A percentile compares a stretch with the other conserved stretches of the same genome.
These are phyloP conservation scores for Calameuta filiformis DNA, from an alignment of 2,888 invertebrate genomes.

Conservation along the genomic window DNA sequence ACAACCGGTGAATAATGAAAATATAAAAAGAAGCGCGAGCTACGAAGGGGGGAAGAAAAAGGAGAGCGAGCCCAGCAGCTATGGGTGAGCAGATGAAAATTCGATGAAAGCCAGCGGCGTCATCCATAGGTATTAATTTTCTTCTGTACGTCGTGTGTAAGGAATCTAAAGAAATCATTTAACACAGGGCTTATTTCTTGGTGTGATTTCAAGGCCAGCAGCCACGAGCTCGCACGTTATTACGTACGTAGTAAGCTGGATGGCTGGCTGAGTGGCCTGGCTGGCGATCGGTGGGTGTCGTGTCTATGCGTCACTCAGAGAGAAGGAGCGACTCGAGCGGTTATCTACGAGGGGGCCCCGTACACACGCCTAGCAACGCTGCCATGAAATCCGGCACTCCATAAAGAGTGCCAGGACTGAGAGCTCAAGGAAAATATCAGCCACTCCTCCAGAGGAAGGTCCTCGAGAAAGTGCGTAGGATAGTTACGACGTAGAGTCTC, in stretches of 20 bases:
- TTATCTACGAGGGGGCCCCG: conserved; percentile 32
- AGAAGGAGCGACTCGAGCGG: conserved; percentile 37
- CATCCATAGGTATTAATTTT: not conserved
- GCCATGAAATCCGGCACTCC: not conserved
- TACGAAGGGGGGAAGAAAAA: not conserved
- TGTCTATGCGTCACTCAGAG: conserved; percentile 43
- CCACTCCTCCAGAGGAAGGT: conserved; percentile 67
- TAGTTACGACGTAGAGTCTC: conserved; percentile 7
- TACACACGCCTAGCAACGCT: conserved; percentile 58
- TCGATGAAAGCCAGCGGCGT: not conserved
- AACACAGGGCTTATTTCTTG: not conserved
- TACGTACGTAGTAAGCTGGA: conserved; percentile 44
- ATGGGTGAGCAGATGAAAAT: not conserved
- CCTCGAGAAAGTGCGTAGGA: conserved; percentile 46
- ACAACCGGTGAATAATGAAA: not conserved
- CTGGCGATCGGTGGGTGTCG: conserved; percentile 39
- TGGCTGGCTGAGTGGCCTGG: conserved; percentile 31
- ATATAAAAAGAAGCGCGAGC: not conserved
- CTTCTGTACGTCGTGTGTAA: not conserved
- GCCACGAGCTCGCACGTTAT: conserved; percentile 50
- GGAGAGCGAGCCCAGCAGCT: not conserved
- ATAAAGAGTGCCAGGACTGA: not conserved
- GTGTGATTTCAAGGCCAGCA: conserved; percentile 44
- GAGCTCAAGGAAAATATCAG: conserved; percentile 6
- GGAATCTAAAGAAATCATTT: not conserved